Evolutionary conservation across 37 sponge, comb jelly and placozoan genomes (phyloP), one percentile per base, ranked within the genome.

Genomic region (Hormiphora californensis): DNA sequence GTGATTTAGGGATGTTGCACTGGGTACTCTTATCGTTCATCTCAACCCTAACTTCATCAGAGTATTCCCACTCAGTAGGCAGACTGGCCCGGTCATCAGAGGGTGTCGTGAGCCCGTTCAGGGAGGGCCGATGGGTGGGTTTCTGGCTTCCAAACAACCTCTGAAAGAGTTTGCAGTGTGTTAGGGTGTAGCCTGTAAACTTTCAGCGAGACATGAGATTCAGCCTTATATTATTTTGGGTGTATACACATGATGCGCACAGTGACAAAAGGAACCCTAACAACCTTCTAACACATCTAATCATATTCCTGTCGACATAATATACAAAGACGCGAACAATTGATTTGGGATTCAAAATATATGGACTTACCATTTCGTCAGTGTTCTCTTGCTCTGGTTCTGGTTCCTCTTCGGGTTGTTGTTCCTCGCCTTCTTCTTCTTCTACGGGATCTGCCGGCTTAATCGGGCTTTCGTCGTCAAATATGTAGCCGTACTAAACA

Each of bases 401-500:
- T 12, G n/a, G 30, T 25, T 57, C 61, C n/a, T 25, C 7, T 57
- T 57, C 27, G 61, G 5, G n/a, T 57, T 57, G 30, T 15, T 57
- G 17, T 15, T 57, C 61, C 27, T 28, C 61, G 7, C 5, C 7
- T 19, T 57, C n/a, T 57, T 57, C 23, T 57, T 57, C 68, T 67
- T 67, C 38, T n/a, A n/a, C n/a, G n/a, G n/a, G n/a, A n/a, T n/a
- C n/a, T n/a, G n/a, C n/a, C n/a, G n/a, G n/a, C n/a, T n/a, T n/a
- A n/a, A n/a, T n/a, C n/a, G n/a, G n/a, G n/a, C n/a, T n/a, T 34
- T 67, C 68, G 3, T 67, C 68, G 21, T 67, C 68, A 30, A 67
- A 67, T 67, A 67, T 30, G 68, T 67, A 67, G 68, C 68, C 34
- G 34, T 35, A 67, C 68, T 67, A 39, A 8, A 67, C 31, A n/a